Evolutionary conservation across 2,888 invertebrate genomes (phyloP), one percentile per base, ranked within the genome.

Genomic region (Caenorhabditis angaria): DNA sequence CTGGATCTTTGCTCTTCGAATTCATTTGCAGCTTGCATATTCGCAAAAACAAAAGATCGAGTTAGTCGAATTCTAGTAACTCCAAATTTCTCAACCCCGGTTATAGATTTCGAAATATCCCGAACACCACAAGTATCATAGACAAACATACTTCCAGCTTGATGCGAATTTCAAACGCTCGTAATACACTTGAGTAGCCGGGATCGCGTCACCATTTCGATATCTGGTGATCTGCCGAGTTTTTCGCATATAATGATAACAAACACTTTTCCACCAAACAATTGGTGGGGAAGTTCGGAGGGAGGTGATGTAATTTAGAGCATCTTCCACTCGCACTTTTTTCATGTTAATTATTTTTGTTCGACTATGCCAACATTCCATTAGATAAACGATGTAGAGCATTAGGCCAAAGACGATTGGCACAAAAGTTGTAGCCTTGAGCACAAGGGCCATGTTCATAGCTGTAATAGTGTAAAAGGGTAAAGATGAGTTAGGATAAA

Each of bases 261-360:
- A 93, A 67, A 93, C 91, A 54, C 93, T 93, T 87, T 93, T 93
- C 93, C 93, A 94, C 93, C 93, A 94, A 55, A 94, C 92, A 65
- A 93, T 91, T 0, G 93, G 93, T 70, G 91, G 91, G 0, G 93
- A 92, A 48, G 91, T 90, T 80, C 91, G 90, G 90, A 93, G 90
- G 66, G 91, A 90, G 57, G 91, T 90, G 4, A 93, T 90, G 85
- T 91, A 90, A 32, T 92, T 91, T 76, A 91, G 90, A 47, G 92
- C 92, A 10, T 91, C 91, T 14, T 91, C 90, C 12, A 92, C 91
- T 78, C 92, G 92, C 64, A 88, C 88, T 79, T 88, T 88, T 70
- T 87, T 87, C 74, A 88, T 86, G 60, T 92, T 90, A 88, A 92
- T 92, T 70, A 92, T 91, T 82, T 93, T 90, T 25, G 92, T 92